A percentile compares a stretch with the other conserved stretches of the same genome.
Conservation (phyloP, 2,888 invertebrate species). For the Oxyteleia sp. region DNA sequence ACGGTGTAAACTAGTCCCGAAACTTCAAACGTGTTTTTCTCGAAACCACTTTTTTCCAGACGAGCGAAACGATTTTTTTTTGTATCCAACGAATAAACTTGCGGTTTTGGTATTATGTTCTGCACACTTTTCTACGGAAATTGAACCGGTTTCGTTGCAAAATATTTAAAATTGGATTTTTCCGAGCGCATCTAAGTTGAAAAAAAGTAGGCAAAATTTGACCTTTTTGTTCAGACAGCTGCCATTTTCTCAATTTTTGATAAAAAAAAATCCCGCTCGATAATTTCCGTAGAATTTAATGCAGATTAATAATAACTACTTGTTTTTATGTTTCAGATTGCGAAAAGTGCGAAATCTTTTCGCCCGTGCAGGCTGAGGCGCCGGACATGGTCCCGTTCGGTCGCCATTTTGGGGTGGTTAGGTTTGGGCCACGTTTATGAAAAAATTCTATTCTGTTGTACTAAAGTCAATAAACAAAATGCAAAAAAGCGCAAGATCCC, state of each 20-base stretch:
- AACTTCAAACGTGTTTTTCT: constrained; percentile 41
- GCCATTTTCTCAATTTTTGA: constrained; percentile 38
- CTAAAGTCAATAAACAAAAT: constrained; percentile 5
- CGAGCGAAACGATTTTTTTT: constrained; percentile 18
- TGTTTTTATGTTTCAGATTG: constrained; percentile 20
- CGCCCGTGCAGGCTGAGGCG: constrained; percentile 7
- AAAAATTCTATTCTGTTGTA: background rate
- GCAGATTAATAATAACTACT: constrained; percentile 17
- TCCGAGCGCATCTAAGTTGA: constrained; percentile 20
- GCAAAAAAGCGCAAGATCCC: constrained; percentile 18
- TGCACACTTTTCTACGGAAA: constrained; percentile 20
- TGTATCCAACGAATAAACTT: constrained; percentile 23
- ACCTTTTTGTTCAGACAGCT: constrained; percentile 32
- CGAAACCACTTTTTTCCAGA: constrained; percentile 21
- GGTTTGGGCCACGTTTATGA: background rate
- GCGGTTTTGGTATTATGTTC: constrained; percentile 23
- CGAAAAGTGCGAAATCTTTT: constrained; percentile 14
- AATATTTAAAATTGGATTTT: constrained; percentile 18
- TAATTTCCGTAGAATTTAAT: constrained; percentile 24
- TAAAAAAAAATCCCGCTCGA: background rate
- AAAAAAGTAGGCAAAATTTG: constrained; percentile 39
- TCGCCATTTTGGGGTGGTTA: constrained; percentile 7
- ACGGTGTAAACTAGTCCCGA: constrained; percentile 5
- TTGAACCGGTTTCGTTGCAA: constrained; percentile 19
- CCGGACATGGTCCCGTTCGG: constrained; percentile 8